Evolutionary conservation across 2,888 invertebrate genomes (phyloP).

Genomic region (Clanis bilineata): DNA sequence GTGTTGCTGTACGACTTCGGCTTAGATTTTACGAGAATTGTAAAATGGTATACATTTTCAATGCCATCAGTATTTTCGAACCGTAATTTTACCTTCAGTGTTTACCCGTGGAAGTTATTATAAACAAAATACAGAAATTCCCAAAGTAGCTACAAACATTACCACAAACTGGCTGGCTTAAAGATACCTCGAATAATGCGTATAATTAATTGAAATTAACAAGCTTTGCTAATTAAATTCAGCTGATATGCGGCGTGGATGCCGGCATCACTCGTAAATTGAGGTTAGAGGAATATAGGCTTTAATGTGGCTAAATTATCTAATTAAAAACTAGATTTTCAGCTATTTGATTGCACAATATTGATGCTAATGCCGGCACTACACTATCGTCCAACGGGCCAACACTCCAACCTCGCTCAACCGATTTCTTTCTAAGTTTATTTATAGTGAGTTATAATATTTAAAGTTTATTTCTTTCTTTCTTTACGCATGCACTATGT

Average conservation of each 20-base stretch:
- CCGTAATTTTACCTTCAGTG: too few species aligned
- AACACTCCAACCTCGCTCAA: too few species aligned
- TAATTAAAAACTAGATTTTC: neutral
- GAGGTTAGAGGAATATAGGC: neutral
- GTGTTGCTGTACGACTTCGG: too few species aligned
- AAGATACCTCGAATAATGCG: neutral
- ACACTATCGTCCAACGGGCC: too few species aligned
- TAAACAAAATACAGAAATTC: neutral
- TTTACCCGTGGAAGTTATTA: too few species aligned
- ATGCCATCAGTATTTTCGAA: too few species aligned
- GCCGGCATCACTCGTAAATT: neutral
- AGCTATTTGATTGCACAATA: neutral
- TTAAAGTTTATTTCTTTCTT: too few species aligned
- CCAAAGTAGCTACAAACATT: neutral
- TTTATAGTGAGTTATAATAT: too few species aligned
- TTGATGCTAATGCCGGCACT: neutral
- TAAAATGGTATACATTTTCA: too few species aligned
- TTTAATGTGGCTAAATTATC: neutral
- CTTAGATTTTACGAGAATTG: too few species aligned
- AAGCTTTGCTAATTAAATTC: constrained; percentile 5
- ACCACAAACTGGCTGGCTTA: neutral
- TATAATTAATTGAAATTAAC: neutral
- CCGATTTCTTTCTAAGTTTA: too few species aligned
- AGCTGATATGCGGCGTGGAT: neutral
- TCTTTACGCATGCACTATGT: too few species aligned